Conservation (phyloP, 2,888 invertebrate genomes). For the Diachrysia chrysitis region DNA sequence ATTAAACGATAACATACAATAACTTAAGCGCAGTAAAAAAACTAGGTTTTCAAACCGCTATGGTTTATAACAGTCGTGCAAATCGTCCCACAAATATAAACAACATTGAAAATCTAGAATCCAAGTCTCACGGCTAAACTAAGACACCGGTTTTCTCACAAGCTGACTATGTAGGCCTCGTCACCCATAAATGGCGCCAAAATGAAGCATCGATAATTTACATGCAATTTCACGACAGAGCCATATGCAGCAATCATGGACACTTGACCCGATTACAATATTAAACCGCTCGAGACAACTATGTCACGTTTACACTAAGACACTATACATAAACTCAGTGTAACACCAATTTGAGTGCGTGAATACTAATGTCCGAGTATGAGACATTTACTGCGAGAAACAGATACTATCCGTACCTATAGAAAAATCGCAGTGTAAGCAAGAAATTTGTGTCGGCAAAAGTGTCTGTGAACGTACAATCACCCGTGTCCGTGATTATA, state of each 20-base stretch:
- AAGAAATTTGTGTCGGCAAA: too few relatives aligned
- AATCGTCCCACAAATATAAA: conserved; percentile 17
- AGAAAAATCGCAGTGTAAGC: too few relatives aligned
- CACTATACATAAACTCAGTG: too few relatives aligned
- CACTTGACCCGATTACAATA: conserved; percentile 75
- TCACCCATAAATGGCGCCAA: conserved; percentile 68
- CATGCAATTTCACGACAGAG: conserved; percentile 76
- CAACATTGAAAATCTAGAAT: conserved; percentile 30
- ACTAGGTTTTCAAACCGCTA: not conserved
- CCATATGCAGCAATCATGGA: conserved; percentile 66
- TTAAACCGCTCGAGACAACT: conserved; percentile 19
- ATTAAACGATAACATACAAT: not conserved
- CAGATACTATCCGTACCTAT: too few relatives aligned
- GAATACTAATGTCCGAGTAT: too few relatives aligned
- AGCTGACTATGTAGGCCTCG: conserved; percentile 56
- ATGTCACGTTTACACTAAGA: not conserved
- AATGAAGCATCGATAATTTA: conserved; percentile 72
- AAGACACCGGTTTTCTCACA: conserved; percentile 47
- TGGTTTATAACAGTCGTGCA: conserved; percentile 4
- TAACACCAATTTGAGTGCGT: too few relatives aligned
- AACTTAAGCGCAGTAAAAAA: not conserved
- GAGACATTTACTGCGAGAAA: too few relatives aligned
- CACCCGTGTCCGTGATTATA: too few relatives aligned
- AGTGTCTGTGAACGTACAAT: too few relatives aligned
- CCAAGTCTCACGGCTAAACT: conserved; percentile 24